Conservation (phyloP, 2,113 vertebrate species). For the Halcyon malimbica region DNA sequence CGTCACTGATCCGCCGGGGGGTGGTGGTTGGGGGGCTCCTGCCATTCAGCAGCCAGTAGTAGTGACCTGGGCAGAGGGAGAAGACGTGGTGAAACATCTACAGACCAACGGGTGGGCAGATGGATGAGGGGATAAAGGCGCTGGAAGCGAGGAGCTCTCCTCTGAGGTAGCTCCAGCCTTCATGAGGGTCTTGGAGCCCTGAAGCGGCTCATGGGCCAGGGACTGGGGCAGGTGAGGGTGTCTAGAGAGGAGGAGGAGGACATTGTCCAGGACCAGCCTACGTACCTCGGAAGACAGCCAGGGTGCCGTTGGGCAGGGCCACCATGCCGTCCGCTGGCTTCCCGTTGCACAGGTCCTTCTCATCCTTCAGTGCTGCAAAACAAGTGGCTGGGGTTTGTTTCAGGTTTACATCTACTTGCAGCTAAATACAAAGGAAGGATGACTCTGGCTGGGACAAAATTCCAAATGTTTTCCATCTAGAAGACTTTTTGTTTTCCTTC, state of each 20-base stretch:
- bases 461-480: background rate
- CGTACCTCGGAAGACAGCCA: constrained; percentile 90
- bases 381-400: background rate
- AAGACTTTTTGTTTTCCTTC: background rate
- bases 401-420: background rate
- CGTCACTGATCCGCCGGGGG: constrained; percentile 82
- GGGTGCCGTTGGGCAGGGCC: constrained; percentile 88
- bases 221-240: background rate
- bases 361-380: constrained; percentile 72
- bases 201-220: background rate
- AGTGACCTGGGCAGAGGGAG: constrained; percentile 80
- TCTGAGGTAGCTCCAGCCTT: background rate
- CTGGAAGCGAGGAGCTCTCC: rapidly evolving
- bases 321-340: constrained; percentile 85
- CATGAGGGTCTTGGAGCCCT: background rate
- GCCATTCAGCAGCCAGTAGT: constrained; percentile 88
- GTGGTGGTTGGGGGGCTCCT: constrained; percentile 72
- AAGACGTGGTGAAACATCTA: rapidly evolving
- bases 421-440: background rate
- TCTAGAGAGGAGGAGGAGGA: no score
- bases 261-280: rapidly evolving
- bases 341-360: constrained; percentile 89
- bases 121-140: rapidly evolving
- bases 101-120: rapidly evolving
- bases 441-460: background rate